phyloP scores from a whole-genome alignment of 2,888 invertebrate genomes.

The Trichacis sp. region DNA sequence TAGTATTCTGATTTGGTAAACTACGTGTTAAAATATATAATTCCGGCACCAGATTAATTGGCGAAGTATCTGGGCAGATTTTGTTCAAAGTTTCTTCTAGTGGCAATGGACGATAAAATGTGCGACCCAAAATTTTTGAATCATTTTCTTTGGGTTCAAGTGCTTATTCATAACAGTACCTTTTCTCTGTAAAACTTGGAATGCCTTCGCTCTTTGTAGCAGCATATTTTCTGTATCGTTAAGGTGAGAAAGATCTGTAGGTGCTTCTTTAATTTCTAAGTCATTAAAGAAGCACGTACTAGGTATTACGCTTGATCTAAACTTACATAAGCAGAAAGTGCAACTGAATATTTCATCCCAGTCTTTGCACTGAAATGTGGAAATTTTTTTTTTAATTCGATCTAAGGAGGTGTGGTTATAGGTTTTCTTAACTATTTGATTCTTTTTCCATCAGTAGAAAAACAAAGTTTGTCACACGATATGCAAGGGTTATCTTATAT shows the following conservation, averaged over 20 bases:
- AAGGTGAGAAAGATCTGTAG: constrained; percentile 38
- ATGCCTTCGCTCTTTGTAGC: too few relatives aligned
- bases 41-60: constrained; percentile 49
- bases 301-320: constrained; percentile 43
- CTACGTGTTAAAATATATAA: too few relatives aligned
- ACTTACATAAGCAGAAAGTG: constrained; percentile 35
- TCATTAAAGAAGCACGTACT: constrained; percentile 48
- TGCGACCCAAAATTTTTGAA: too few relatives aligned
- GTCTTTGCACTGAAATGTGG: too few relatives aligned
- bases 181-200: constrained; percentile 49
- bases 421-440: too few relatives aligned
- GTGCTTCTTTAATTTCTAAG: constrained; percentile 24
- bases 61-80: constrained; percentile 39
- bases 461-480: too few relatives aligned
- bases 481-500: too few relatives aligned
- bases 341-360: too few relatives aligned
- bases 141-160: constrained; percentile 44
- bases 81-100: constrained; percentile 54
- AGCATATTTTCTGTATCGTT: too few relatives aligned
- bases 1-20: constrained; percentile 46
- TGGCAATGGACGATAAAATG: constrained; percentile 58
- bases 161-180: constrained; percentile 48
- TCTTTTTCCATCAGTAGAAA: too few relatives aligned
- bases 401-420: too few relatives aligned
- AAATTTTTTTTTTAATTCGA: too few relatives aligned